Evolutionary conservation across 2,888 invertebrate genomes (phyloP).

Genomic region (Catotricha subobsoleta): DNA sequence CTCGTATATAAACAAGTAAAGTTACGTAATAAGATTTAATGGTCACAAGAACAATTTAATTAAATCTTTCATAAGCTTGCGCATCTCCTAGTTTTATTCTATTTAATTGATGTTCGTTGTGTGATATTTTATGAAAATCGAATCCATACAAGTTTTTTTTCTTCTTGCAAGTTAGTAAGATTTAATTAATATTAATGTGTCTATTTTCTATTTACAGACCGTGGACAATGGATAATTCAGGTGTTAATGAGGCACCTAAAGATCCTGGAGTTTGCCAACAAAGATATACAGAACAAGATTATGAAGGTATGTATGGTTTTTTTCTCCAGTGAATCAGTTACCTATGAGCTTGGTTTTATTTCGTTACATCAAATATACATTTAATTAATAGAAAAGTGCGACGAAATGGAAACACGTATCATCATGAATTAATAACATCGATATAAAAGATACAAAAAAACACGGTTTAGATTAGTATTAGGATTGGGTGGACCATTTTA

Average conservation of each 20-base stretch:
- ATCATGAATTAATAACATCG: too few relatives aligned
- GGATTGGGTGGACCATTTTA: too few relatives aligned
- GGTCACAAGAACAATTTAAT: too few relatives aligned
- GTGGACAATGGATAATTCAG: constrained; percentile 39
- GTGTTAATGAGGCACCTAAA: constrained; percentile 65
- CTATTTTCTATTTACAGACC: constrained; percentile 13
- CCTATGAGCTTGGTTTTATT: too few relatives aligned
- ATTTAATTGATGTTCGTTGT: too few relatives aligned
- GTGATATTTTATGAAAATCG: too few relatives aligned
- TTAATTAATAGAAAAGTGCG: neutral
- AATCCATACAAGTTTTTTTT: too few relatives aligned
- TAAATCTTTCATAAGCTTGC: too few relatives aligned
- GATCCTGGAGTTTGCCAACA: constrained; percentile 73
- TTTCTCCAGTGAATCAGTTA: neutral
- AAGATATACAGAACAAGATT: constrained; percentile 73
- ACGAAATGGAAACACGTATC: neutral
- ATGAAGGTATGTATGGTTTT: constrained; percentile 48
- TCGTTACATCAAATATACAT: neutral
- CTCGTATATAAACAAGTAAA: too few relatives aligned
- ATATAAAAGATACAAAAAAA: neutral
- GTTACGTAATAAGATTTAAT: too few relatives aligned
- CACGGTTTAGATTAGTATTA: neutral
- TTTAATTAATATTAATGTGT: neutral
- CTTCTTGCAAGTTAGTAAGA: too few relatives aligned
- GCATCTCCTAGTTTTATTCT: too few relatives aligned